Evolutionary conservation across 2,113 vertebrate species (phyloP).

Genomic region (Mus pahari): DNA sequence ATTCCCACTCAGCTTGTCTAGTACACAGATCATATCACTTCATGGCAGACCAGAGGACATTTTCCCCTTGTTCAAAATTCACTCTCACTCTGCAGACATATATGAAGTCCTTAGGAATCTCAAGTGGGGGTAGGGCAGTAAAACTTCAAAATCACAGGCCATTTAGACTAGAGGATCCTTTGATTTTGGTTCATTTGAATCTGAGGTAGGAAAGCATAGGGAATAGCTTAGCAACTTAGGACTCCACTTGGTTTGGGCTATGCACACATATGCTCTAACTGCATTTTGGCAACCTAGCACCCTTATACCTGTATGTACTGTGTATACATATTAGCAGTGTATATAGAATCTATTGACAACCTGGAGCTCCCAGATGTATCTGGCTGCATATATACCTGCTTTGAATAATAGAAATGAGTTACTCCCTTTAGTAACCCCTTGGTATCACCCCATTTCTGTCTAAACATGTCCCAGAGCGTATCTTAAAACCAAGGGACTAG

Average conservation of each 20-base stretch:
- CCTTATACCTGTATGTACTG: no score
- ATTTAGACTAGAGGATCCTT: background rate
- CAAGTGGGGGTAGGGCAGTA: background rate
- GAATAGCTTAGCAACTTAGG: background rate
- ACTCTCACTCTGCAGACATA: background rate
- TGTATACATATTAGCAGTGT: no score
- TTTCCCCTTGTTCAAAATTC: background rate
- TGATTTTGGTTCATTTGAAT: background rate
- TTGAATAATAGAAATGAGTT: background rate
- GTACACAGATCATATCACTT: background rate
- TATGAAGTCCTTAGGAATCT: background rate
- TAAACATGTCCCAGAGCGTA: background rate
- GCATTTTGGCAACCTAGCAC: background rate
- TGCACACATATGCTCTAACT: background rate
- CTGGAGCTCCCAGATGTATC: background rate
- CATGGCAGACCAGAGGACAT: background rate
- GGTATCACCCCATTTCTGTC: background rate
- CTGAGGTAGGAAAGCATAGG: background rate
- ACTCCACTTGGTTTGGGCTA: background rate
- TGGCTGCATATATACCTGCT: background rate
- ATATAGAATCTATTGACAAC: background rate
- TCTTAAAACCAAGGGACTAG: background rate
- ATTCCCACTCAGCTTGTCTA: background rate
- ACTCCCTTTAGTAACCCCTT: background rate
- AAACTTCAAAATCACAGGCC: background rate